phyloP scores from a whole-genome alignment of 2,797 vertebrate species.

The Malacoctenus gilli region DNA sequence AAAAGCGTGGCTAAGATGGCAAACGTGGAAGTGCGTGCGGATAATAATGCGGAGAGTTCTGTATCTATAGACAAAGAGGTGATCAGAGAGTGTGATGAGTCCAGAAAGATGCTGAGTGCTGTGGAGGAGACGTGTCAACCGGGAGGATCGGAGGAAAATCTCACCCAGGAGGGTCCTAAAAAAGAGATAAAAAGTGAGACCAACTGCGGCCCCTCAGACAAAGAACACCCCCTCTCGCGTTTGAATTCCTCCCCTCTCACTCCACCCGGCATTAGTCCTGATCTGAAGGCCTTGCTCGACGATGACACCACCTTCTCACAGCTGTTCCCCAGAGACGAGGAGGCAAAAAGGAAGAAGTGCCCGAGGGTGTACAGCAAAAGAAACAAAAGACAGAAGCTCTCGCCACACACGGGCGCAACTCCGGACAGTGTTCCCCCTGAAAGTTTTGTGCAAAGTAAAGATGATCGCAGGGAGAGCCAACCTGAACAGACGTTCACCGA shows the following conservation, averaged over 20 bases:
- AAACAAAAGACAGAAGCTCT: conserved; percentile 82
- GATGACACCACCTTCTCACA: conserved; percentile 90
- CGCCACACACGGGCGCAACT: conserved; percentile 43
- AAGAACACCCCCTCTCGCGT: conserved; percentile 51
- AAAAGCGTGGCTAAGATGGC: conserved; percentile 43
- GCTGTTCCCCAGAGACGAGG: conserved; percentile 89
- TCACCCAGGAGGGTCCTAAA: conserved; percentile 63
- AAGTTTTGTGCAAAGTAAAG: conserved; percentile 60
- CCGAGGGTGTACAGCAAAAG: conserved; percentile 90
- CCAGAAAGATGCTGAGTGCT: conserved; percentile 12
- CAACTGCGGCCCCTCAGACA: conserved; percentile 55
- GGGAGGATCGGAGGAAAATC: conserved; percentile 55
- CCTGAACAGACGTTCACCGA: conserved; percentile 76
- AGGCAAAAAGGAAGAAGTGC: conserved; percentile 87
- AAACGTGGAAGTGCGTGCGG: conserved; percentile 44
- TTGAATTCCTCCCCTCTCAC: conserved; percentile 65
- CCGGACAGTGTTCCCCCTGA: conserved; percentile 42
- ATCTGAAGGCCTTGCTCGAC: conserved; percentile 84
- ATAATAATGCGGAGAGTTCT: conserved; percentile 38
- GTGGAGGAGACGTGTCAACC: conserved; percentile 56
- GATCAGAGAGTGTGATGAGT: conserved; percentile 45
- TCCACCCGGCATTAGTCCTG: conserved; percentile 64
- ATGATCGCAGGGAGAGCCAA: conserved; percentile 74
- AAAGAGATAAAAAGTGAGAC: conserved; percentile 80
- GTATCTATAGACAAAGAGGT: conserved; percentile 54